These are phyloP conservation scores for Torymus tubicola DNA, from an alignment of 2,888 invertebrate genomes.

Conservation along the genomic window DNA sequence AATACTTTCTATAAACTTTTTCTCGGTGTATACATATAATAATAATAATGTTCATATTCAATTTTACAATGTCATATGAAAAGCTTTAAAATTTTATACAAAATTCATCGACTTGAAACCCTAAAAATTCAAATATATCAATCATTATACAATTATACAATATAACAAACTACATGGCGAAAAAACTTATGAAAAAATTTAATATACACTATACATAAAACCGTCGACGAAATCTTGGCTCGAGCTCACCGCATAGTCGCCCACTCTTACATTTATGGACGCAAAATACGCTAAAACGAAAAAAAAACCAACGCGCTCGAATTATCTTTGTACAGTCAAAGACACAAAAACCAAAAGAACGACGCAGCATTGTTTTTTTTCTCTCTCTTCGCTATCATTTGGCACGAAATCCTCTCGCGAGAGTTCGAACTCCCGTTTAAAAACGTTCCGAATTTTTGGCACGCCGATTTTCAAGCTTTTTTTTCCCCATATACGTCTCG, in stretches of 20 bases:
- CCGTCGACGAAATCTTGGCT: background rate
- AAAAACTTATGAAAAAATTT: background rate
- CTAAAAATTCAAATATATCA: too few relatives aligned
- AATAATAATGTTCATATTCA: too few relatives aligned
- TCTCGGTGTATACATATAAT: too few relatives aligned
- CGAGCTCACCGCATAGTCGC: background rate
- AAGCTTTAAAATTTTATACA: too few relatives aligned
- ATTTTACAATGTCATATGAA: too few relatives aligned
- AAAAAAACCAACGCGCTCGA: conserved; percentile 7
- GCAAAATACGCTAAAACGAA: background rate
- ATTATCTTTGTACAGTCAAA: conserved; percentile 20
- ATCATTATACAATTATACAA: too few relatives aligned
- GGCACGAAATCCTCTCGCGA: conserved; percentile 12
- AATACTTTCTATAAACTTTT: too few relatives aligned
- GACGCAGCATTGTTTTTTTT: background rate
- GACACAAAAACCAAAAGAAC: conserved; percentile 1
- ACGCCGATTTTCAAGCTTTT: conserved; percentile 1
- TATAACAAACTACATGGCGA: too few relatives aligned
- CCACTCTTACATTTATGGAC: background rate
- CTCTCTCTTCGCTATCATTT: conserved; percentile 11
- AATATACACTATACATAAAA: background rate
- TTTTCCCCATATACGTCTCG: background rate
- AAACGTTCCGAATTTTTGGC: background rate
- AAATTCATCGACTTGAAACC: too few relatives aligned
- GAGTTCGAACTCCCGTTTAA: background rate